Percentiles rank a stretch among this genome's conserved stretches.
Conservation (phyloP, 1,140 invertebrate species). For the Amphibalanus amphitrite region DNA sequence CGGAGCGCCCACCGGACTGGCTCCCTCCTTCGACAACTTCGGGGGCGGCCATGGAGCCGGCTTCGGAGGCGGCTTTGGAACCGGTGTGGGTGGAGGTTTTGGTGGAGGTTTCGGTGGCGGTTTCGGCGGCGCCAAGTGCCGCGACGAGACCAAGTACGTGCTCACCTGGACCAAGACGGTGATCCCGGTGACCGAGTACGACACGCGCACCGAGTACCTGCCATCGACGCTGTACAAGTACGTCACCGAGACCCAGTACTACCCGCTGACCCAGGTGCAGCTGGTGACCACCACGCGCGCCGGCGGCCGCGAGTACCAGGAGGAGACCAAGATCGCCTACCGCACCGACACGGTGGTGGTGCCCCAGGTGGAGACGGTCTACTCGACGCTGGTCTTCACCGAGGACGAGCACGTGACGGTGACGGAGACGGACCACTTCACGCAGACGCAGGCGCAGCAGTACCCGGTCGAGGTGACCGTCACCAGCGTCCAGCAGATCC, state of each 20-base stretch:
- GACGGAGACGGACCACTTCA: neutral
- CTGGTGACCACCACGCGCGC: neutral
- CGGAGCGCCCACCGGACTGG: neutral
- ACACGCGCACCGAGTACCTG: constrained; percentile 4
- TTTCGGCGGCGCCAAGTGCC: neutral
- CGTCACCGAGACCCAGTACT: constrained; percentile 4
- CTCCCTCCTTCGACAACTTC: neutral
- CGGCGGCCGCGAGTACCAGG: neutral
- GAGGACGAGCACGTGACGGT: constrained; percentile 3
- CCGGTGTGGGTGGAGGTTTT: neutral
- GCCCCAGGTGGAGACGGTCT: neutral
- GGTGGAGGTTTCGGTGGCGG: neutral
- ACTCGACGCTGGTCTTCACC: constrained; percentile 1
- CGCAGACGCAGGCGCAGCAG: neutral
- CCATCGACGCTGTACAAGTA: neutral
- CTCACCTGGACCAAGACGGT: neutral
- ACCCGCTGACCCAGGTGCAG: neutral
- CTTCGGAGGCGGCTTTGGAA: neutral
- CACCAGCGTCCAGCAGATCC: neutral
- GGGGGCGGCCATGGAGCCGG: neutral
- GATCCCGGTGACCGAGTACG: constrained; percentile 1
- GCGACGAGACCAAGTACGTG: constrained; percentile 2
- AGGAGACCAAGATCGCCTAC: neutral
- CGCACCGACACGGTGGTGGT: constrained; percentile 2
- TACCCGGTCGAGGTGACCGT: neutral